These are phyloP conservation scores for Leptocoma aspasia DNA, from an alignment of 2,113 vertebrate species.

Conservation along the genomic window DNA sequence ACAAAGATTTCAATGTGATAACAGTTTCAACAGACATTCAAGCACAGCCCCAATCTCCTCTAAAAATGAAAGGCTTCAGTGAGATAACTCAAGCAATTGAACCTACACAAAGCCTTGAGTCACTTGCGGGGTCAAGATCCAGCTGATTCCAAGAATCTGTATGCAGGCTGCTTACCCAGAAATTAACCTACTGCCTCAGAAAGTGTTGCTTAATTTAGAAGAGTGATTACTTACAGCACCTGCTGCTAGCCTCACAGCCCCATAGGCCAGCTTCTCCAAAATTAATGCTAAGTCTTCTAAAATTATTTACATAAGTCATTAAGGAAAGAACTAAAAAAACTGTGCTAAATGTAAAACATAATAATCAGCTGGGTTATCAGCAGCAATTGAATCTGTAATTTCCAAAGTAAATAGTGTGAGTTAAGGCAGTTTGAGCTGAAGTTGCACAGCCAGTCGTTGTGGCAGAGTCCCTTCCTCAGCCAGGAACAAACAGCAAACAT, in stretches of 20 bases:
- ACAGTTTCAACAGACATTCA: neutral
- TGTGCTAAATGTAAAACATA: neutral
- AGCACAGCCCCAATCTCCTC: neutral
- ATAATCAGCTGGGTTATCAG: conserved; percentile 18
- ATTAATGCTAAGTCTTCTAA: neutral
- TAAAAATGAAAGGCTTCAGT: neutral
- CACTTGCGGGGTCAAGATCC: neutral
- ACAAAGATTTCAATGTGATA: rapidly evolving
- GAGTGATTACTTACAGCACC: conserved; percentile 49
- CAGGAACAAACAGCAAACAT: neutral
- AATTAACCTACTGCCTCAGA: conserved; percentile 52
- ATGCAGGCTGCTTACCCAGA: neutral
- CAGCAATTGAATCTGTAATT: neutral
- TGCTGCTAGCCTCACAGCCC: conserved; percentile 17
- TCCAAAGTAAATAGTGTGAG: conserved; percentile 26
- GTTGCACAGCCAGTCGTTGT: neutral
- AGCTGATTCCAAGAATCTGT: neutral
- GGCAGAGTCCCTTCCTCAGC: neutral
- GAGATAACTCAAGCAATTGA: neutral
- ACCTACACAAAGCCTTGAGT: neutral
- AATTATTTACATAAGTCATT: conserved; percentile 48
- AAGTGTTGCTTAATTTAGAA: conserved; percentile 41
- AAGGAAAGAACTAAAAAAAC: conserved; percentile 5
- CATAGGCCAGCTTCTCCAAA: neutral
- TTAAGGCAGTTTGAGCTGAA: neutral